Base-by-base conservation (phyloP, 1,140 invertebrate species). In the Drosophila equinoxialis region DNA sequence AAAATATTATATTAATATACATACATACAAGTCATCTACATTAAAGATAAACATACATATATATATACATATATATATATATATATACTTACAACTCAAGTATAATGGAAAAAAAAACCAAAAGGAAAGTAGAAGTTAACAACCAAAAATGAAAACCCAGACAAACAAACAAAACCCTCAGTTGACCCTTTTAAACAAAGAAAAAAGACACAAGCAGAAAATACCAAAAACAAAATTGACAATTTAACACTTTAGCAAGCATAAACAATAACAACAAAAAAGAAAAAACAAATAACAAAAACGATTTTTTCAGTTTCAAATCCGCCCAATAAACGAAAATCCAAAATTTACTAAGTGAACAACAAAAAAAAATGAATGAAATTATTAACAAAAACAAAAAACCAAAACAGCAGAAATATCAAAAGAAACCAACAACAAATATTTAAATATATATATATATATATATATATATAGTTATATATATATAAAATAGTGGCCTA, bases 341-440 rank as follows among this genome's bases (percentile, higher is more conserved):
- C 59, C 35, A 39, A 54, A 65, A 68, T 69, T 63, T 51, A 51
- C 45, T 51, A 51, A 51, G 45, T 51, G 17, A 65, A 69, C 37
- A 11, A 68, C 33, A 30, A 42, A 33, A 66, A 33, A 66, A 51
- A 55, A 33, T 58, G 45, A 23, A 17, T 3, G 6, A 37, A 37
- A 37, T 11, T 11, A 61, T 35, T 17, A 1, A 10, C 1, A 37
- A 37, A 37, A 37, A 5, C 1, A 37, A 68, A 68, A 45, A 62
- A 48, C n/a, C n/a, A 48, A 71, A 59, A 68, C 72, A 79, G 76
- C 81, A 79, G 64, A 75, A 82, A 86, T 72, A 79, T 82, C 70
- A 81, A 71, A 81, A 79, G 35, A 51, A 51, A 51, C 45, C 45
- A 51, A 51, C 17, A 51, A 51, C 2, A 51, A 51, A 48, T 48